phyloP scores from a whole-genome alignment of 2,797 vertebrate genomes.

The Neostethus bicornis region DNA sequence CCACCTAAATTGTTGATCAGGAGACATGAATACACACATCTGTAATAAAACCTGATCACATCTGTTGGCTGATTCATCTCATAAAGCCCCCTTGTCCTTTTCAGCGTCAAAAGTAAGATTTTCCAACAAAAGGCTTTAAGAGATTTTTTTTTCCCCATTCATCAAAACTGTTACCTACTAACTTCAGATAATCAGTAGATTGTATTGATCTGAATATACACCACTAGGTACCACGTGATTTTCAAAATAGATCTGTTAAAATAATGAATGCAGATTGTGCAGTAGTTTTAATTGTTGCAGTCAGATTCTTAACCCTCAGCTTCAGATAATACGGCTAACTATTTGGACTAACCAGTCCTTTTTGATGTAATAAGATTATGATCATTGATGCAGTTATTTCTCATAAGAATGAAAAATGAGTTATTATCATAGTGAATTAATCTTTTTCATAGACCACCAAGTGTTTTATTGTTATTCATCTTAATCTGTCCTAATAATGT shows the following conservation, averaged over 20 bases:
- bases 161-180: conserved; percentile 1
- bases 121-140: not conserved
- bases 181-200: not conserved
- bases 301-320: not conserved
- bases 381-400: not conserved
- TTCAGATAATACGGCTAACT: not conserved
- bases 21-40: not conserved
- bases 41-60: not conserved
- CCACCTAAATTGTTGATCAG: conserved; percentile 33
- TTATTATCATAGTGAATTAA: too few relatives aligned
- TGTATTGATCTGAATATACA: not conserved
- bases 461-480: too few relatives aligned
- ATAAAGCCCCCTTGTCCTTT: not conserved
- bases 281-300: not conserved
- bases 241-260: not conserved
- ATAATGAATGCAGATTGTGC: too few relatives aligned
- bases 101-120: not conserved
- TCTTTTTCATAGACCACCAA: too few relatives aligned
- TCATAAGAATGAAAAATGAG: too few relatives aligned
- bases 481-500: too few relatives aligned
- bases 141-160: not conserved
- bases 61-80: not conserved
- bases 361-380: not conserved
- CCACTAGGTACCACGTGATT: not conserved
- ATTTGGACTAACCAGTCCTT: not conserved